Conservation (phyloP, 2,797 vertebrate genomes). For the Momotus momota region DNA sequence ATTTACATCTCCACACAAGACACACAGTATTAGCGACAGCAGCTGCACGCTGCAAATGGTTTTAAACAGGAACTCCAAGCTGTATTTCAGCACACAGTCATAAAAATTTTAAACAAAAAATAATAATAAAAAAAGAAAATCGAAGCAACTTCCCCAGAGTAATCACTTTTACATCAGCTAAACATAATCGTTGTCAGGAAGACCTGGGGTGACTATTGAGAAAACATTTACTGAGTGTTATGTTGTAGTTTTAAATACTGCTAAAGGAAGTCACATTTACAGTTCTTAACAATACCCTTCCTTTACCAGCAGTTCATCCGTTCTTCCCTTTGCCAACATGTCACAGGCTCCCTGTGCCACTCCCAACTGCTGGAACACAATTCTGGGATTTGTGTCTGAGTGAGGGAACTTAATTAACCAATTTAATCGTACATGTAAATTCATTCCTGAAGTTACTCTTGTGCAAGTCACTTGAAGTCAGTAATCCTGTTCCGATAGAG, state of each 20-base stretch:
- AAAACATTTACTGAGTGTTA: neutral
- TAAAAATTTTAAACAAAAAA: neutral
- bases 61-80: neutral
- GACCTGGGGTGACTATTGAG: neutral
- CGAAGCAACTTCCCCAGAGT: neutral
- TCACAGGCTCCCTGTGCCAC: neutral
- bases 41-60: neutral
- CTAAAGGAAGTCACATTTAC: neutral
- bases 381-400: neutral
- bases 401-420: neutral
- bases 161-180: neutral
- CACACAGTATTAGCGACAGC: neutral
- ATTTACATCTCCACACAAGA: neutral
- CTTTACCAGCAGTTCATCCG: neutral
- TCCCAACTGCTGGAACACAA: neutral
- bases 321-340: neutral
- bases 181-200: fast-evolving
- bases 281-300: neutral
- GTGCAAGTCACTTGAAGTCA: neutral
- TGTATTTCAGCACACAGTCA: neutral
- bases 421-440: neutral
- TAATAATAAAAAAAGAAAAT: neutral
- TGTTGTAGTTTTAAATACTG: neutral
- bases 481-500: neutral
- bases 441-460: neutral